These are phyloP conservation scores for Amphiura filiformis DNA, from an alignment of 35 echinoderm and acorn worm genomes.

Conservation along the genomic window DNA sequence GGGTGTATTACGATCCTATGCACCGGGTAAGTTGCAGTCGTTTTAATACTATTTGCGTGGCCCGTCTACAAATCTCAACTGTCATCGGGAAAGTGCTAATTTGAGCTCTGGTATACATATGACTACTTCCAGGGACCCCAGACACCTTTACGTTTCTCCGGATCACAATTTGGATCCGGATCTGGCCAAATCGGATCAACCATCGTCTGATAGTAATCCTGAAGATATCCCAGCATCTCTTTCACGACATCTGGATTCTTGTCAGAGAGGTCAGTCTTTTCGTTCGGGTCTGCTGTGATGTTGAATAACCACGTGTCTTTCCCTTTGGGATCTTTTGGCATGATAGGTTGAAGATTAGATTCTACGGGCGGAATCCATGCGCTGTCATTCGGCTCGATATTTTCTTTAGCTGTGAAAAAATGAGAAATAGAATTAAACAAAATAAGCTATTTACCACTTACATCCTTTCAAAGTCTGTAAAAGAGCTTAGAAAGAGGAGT, in stretches of 20 bases:
- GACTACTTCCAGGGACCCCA: conserved; percentile 37
- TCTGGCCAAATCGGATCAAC: background rate
- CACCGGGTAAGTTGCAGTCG: too few species aligned
- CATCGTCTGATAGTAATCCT: background rate
- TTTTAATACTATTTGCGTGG: too few species aligned
- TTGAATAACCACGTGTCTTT: conserved; percentile 73
- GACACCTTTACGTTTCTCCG: background rate
- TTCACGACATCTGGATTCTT: conserved; percentile 41
- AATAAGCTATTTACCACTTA: background rate
- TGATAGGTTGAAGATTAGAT: conserved; percentile 17
- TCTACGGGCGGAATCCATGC: conserved; percentile 45
- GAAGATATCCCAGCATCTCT: background rate
- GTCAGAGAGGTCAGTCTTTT: conserved; percentile 61
- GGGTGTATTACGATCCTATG: too few species aligned
- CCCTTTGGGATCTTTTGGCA: conserved; percentile 9
- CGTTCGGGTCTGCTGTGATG: conserved; percentile 77
- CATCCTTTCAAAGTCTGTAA: background rate
- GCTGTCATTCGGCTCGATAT: background rate
- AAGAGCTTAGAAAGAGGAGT: background rate
- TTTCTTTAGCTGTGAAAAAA: conserved; percentile 28
- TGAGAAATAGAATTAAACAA: background rate
- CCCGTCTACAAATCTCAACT: too few species aligned
- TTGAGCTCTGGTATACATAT: too few species aligned
- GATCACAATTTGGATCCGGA: background rate
- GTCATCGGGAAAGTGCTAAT: too few species aligned